Percentiles rank a stretch among this genome's conserved stretches.
Evolutionary conservation across 2,888 invertebrate genomes (phyloP).

Genomic region (Pterobdella sp.): DNA sequence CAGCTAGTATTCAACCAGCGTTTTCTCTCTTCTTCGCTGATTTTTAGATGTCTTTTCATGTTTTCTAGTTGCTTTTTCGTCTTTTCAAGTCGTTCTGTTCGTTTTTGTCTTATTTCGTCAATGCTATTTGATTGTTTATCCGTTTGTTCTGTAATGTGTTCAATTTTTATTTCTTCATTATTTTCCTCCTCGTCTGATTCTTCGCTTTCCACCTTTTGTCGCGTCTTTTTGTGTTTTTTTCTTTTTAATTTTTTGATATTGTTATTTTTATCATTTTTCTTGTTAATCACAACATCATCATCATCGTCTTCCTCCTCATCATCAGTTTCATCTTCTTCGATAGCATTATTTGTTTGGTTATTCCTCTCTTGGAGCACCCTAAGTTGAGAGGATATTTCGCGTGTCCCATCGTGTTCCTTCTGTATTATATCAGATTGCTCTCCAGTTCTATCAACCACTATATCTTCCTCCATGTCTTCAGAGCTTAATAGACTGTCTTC

Average conservation of each 20-base stretch:
- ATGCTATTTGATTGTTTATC: conserved; percentile 15
- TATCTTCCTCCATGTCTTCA: no score
- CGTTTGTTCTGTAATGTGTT: not conserved
- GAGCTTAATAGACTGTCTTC: no score
- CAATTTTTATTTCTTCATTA: not conserved
- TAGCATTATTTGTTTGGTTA: not conserved
- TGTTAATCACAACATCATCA: not conserved
- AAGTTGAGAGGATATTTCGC: no score
- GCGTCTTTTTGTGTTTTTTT: not conserved
- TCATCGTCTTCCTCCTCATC: conserved; percentile 5
- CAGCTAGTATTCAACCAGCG: conserved; percentile 34
- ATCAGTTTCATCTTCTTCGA: conserved; percentile 12
- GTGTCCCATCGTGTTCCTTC: no score
- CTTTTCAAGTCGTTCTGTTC: conserved; percentile 44
- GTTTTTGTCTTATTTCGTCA: conserved; percentile 41
- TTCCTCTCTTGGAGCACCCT: not conserved
- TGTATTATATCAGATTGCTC: no score
- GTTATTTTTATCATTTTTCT: not conserved
- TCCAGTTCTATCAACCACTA: no score
- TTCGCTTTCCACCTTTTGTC: not conserved
- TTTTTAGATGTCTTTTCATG: conserved; percentile 45
- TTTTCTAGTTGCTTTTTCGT: conserved; percentile 43
- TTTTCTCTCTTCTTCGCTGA: conserved; percentile 39
- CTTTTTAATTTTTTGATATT: not conserved
- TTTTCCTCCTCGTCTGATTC: not conserved